Conservation (phyloP, 2,797 vertebrate species). For the Spea hammondii region DNA sequence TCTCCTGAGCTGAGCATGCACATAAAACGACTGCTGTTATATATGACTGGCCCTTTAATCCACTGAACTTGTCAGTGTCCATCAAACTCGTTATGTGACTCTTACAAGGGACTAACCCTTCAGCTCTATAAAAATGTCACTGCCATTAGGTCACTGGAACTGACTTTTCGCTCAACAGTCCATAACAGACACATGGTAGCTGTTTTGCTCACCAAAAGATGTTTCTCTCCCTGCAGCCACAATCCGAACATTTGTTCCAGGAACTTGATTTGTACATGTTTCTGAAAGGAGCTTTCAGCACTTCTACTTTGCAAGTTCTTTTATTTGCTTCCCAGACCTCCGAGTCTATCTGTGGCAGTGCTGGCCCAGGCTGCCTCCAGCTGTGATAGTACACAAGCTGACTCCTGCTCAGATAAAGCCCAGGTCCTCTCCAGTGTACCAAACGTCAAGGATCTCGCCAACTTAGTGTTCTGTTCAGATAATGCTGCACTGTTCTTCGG, state of each 20-base stretch:
- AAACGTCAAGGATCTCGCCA: not conserved
- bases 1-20: no score
- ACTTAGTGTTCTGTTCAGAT: not conserved
- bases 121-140: not conserved
- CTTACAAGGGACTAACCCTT: not conserved
- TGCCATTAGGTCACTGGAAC: not conserved
- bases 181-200: not conserved
- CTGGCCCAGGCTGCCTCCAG: slow-evolving; percentile 16
- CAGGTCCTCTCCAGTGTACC: not conserved
- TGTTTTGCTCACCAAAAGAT: not conserved
- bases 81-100: not conserved
- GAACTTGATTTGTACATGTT: slow-evolving; percentile 6
- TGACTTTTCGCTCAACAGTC: slow-evolving; percentile 2
- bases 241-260: slow-evolving; percentile 6
- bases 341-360: not conserved
- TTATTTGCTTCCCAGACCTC: not conserved
- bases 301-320: not conserved
- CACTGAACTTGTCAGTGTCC: not conserved
- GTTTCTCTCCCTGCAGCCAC: not conserved
- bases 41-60: not conserved
- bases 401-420: not conserved
- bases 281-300: slow-evolving; percentile 21
- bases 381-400: slow-evolving; percentile 18
- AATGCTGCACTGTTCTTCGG: slow-evolving; percentile 4
- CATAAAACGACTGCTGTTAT: not conserved